Base-by-base conservation (phyloP, 2,888 invertebrate species). In the Rhogogaster chlorosoma region DNA sequence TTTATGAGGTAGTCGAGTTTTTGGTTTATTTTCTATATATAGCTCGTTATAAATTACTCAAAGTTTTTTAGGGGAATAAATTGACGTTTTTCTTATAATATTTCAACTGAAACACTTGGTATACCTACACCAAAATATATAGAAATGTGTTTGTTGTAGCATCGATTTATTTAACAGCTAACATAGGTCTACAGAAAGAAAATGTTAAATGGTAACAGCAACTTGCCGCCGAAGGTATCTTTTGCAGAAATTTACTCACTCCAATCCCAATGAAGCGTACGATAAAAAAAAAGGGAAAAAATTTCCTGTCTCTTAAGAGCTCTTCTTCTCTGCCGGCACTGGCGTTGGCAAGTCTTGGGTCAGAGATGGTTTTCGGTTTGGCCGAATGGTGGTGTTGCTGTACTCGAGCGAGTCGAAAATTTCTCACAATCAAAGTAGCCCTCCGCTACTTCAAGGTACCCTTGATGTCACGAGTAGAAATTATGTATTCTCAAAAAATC, bases 401-500 rank as follows among this genome's bases (percentile, higher is more conserved):
- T 49, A 1, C 9, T 15, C 0, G 15, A 49, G 0, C 29, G 29
- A 18, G 26, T 49, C 42, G 9, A 73, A 22, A 73, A 2, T 42
- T 29, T 75, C 75, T 75, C 75, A 29, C 75, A 9, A 75, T 5
- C 5, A 29, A 75, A 75, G 29, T 49, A 45, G 3, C 12, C 4
- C 0, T 15, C 45, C 10, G 49, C 6, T 7, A 10, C 15, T 49
- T 75, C n/a, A 42, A 1, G 45, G 29, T 49, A 75, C 18, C 0
- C 38, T 42, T 9, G 15, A 26, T 7, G 0, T 4, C 2, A 15
- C 29, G 2, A 6, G 12, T 4, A 0, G 4, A 3, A 29, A 5
- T 15, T 2, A 38, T 36, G 49, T 75, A 49, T 75, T 75, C 49
- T 45, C 75, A 45, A 75, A 49, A 75, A 49, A 49, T 75, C 45